Conservation (phyloP, 2,888 invertebrate genomes). For the Mythimna ferrago region DNA sequence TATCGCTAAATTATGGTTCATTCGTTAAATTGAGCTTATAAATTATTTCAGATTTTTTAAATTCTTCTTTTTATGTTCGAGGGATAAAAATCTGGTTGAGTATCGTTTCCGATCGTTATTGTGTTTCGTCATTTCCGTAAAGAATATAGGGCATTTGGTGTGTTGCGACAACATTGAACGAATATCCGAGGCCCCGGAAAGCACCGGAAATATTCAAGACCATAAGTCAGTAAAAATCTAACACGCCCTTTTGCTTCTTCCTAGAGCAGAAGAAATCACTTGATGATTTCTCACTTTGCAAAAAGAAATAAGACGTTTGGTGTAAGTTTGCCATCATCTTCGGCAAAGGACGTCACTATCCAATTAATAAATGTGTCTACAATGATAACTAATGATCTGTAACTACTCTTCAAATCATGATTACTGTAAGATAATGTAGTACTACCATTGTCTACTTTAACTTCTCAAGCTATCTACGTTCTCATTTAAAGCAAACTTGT, state of each 20-base stretch:
- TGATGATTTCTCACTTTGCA: too few relatives aligned
- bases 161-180: too few relatives aligned
- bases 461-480: neutral
- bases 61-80: constrained; percentile 19
- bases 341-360: neutral
- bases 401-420: neutral
- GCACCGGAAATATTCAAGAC: too few relatives aligned
- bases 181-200: too few relatives aligned
- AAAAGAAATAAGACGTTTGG: neutral
- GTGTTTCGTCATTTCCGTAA: constrained; percentile 8
- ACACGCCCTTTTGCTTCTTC: too few relatives aligned
- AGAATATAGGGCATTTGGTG: constrained; percentile 5
- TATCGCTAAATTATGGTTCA: constrained; percentile 46
- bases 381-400: too few relatives aligned
- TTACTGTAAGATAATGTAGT: neutral
- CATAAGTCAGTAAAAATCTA: too few relatives aligned
- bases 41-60: constrained; percentile 17
- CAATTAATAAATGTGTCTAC: too few relatives aligned
- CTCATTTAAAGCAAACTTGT: constrained; percentile 20
- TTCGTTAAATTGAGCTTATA: constrained; percentile 43
- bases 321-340: neutral
- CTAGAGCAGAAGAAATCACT: too few relatives aligned
- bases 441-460: neutral
- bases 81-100: constrained; percentile 25
- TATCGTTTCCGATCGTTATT: constrained; percentile 32